phyloP scores from a whole-genome alignment of 2,797 vertebrate genomes.

The Chloroceryle amazona region DNA sequence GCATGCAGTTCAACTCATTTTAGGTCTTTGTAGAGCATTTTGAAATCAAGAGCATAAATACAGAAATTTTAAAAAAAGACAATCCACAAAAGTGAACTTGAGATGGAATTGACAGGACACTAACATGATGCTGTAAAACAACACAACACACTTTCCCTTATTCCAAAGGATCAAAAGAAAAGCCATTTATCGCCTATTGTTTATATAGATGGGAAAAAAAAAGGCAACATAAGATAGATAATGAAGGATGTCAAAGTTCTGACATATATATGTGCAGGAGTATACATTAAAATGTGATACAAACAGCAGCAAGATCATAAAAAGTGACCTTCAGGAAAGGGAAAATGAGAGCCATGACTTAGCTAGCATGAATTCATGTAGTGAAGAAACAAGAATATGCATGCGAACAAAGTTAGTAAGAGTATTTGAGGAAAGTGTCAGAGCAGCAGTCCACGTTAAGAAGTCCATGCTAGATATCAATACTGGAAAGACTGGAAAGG shows the following conservation, averaged over 20 bases:
- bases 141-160: not conserved
- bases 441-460: not conserved
- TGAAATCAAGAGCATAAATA: not conserved
- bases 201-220: not conserved
- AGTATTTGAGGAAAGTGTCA: not conserved
- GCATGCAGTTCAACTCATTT: not conserved
- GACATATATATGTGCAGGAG: not conserved
- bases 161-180: not conserved
- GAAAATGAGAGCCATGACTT: not conserved
- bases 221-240: not conserved
- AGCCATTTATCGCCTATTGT: not conserved
- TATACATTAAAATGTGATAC: not conserved
- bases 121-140: not conserved
- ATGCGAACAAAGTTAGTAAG: not conserved
- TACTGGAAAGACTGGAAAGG: not conserved
- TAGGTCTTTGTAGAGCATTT: not conserved
- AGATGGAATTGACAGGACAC: not conserved
- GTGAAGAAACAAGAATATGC: not conserved
- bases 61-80: not conserved
- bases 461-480: not conserved
- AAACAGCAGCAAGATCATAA: not conserved
- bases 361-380: not conserved
- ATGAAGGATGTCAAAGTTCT: not conserved
- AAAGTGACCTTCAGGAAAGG: not conserved
- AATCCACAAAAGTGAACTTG: not conserved